Conservation (phyloP, 2,113 vertebrate species). For the Istiophorus platypterus region DNA sequence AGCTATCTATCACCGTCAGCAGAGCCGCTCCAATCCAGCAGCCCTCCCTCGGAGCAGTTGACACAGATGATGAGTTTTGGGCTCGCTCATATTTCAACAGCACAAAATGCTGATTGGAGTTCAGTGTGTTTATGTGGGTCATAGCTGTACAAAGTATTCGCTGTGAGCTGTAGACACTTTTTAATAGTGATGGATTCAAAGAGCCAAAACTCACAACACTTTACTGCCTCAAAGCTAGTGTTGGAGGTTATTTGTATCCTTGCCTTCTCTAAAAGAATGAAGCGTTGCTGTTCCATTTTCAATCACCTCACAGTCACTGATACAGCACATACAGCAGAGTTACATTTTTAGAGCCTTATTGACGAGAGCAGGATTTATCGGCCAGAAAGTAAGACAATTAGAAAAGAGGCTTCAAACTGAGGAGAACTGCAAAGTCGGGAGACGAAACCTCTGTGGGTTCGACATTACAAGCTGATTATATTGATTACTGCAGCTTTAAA, state of each 20-base stretch:
- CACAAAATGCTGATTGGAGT: slow-evolving; percentile 42
- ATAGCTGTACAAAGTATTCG: slow-evolving; percentile 32
- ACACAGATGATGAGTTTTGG: slow-evolving; percentile 34
- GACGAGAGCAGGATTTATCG: neutral
- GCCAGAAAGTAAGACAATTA: neutral
- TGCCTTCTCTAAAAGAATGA: neutral
- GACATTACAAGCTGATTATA: neutral
- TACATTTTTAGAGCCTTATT: neutral
- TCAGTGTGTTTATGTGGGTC: slow-evolving; percentile 56
- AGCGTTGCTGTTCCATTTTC: neutral
- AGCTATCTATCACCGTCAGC: slow-evolving; percentile 17
- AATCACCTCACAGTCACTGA: neutral
- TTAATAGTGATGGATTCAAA: slow-evolving; percentile 7
- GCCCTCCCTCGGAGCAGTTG: slow-evolving; percentile 7
- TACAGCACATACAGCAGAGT: no score
- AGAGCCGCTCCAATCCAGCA: neutral
- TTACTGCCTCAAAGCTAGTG: neutral
- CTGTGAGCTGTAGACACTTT: slow-evolving; percentile 34
- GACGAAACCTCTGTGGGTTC: neutral
- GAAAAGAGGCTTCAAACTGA: neutral
- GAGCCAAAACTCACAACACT: slow-evolving; percentile 4
- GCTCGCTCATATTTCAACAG: slow-evolving; percentile 22
- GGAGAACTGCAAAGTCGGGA: neutral
- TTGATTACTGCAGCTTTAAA: neutral
- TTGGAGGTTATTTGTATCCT: neutral